phyloP scores from a whole-genome alignment of 1,140 invertebrate genomes.

The Calycopis cecrops region DNA sequence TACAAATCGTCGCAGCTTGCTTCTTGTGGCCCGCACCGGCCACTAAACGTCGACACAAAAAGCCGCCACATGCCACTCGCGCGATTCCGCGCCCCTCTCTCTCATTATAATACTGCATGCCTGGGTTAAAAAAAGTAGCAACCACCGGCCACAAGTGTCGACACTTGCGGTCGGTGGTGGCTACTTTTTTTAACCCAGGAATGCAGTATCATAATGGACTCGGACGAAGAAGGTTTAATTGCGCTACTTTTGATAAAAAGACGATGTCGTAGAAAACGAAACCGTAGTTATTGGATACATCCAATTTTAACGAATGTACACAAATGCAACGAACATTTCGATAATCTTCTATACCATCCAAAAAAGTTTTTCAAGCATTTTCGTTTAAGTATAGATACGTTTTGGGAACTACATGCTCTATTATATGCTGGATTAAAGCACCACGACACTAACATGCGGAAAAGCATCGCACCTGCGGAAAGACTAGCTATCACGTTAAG shows the following conservation, averaged over 20 bases:
- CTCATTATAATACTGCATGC: too few relatives aligned
- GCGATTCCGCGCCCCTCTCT: too few relatives aligned
- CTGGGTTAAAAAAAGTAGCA: too few relatives aligned
- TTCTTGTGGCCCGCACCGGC: too few relatives aligned
- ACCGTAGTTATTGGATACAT: constrained; percentile 18
- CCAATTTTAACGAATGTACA: constrained; percentile 12
- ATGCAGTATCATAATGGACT: constrained; percentile 18
- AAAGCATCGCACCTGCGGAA: constrained; percentile 15
- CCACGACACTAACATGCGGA: constrained; percentile 14
- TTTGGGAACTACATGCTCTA: constrained; percentile 16
- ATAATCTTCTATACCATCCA: too few relatives aligned
- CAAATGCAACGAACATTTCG: constrained; percentile 14
- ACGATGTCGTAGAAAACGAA: constrained; percentile 16
- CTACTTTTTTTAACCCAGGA: constrained; percentile 12
- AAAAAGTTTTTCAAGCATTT: constrained; percentile 14
- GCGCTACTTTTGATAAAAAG: constrained; percentile 18
- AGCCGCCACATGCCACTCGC: too few relatives aligned
- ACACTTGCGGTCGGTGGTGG: constrained; percentile 13
- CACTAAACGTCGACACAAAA: too few relatives aligned
- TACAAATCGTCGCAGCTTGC: too few relatives aligned
- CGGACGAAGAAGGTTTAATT: constrained; percentile 16
- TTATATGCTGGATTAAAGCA: constrained; percentile 15
- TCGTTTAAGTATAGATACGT: constrained; percentile 14
- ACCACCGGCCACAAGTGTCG: too few relatives aligned
- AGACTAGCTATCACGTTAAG: constrained; percentile 15